Conservation (phyloP, 1,140 invertebrate genomes). For the Neocloeon triangulifer region DNA sequence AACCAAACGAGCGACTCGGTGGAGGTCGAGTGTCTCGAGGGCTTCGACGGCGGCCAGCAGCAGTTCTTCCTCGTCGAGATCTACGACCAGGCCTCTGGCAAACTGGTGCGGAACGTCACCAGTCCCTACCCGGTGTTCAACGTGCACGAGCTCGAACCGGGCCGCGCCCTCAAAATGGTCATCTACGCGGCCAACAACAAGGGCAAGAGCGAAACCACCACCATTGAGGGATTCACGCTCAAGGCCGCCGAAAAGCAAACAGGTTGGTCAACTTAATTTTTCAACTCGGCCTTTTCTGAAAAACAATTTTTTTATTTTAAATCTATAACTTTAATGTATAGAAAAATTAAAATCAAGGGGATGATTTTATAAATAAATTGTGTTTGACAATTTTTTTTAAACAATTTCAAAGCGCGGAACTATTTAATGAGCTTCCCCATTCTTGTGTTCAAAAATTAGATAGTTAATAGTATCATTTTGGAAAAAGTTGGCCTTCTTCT, state of each 20-base stretch:
- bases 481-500: too few species aligned
- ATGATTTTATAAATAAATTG: too few species aligned
- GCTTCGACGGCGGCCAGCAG: slow-evolving; percentile 54
- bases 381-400: too few species aligned
- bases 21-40: slow-evolving; percentile 50
- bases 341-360: too few species aligned
- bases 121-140: slow-evolving; percentile 37
- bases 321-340: too few species aligned
- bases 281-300: too few species aligned
- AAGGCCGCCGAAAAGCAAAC: slow-evolving; percentile 60
- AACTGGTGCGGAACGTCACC: slow-evolving; percentile 41
- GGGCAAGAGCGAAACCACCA: slow-evolving; percentile 45
- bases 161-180: slow-evolving; percentile 38
- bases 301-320: too few species aligned
- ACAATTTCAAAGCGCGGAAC: too few species aligned
- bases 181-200: slow-evolving; percentile 67
- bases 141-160: slow-evolving; percentile 41
- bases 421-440: too few species aligned
- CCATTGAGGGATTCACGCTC: slow-evolving; percentile 37
- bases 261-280: too few species aligned
- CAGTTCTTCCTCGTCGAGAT: slow-evolving; percentile 50
- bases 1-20: slow-evolving; percentile 61
- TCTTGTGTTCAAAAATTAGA: too few species aligned
- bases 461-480: too few species aligned
- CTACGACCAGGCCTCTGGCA: slow-evolving; percentile 36